Percentiles rank a stretch among this genome's conserved stretches.
phyloP scores from a whole-genome alignment of 1,140 invertebrate genomes.

The Atopsyche davidsoni region DNA sequence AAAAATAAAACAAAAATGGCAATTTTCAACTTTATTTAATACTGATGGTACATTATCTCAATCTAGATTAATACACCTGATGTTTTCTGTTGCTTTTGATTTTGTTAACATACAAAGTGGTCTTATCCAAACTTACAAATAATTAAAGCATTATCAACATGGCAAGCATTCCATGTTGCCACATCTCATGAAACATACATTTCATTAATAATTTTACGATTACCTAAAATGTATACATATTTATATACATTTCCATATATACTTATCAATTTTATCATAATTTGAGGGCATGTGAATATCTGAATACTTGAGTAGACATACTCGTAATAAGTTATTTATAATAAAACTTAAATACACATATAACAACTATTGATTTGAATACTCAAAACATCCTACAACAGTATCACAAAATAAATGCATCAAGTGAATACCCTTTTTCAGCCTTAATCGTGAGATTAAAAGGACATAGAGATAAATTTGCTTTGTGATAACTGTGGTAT shows the following conservation, averaged over 20 bases:
- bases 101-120: conserved; percentile 27
- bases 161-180: conserved; percentile 20
- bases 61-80: conserved; percentile 10
- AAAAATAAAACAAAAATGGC: background rate
- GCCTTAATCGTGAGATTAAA: too few species aligned
- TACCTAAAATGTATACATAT: conserved; percentile 10
- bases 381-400: too few species aligned
- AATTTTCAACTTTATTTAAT: conserved; percentile 23
- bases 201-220: background rate
- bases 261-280: too few species aligned
- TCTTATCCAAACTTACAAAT: conserved; percentile 24
- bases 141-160: conserved; percentile 29
- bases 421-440: too few species aligned
- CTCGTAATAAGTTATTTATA: too few species aligned
- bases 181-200: conserved; percentile 14
- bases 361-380: too few species aligned
- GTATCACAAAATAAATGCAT: too few species aligned
- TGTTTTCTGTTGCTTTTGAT: conserved; percentile 7
- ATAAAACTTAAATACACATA: too few species aligned
- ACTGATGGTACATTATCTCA: conserved; percentile 25
- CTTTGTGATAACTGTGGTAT: too few species aligned
- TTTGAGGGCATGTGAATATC: too few species aligned
- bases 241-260: conserved; percentile 4
- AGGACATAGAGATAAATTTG: too few species aligned
- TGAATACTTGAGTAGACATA: too few species aligned